Base-by-base conservation (phyloP, 2,888 invertebrate species). In the Cactoblastis cactorum region DNA sequence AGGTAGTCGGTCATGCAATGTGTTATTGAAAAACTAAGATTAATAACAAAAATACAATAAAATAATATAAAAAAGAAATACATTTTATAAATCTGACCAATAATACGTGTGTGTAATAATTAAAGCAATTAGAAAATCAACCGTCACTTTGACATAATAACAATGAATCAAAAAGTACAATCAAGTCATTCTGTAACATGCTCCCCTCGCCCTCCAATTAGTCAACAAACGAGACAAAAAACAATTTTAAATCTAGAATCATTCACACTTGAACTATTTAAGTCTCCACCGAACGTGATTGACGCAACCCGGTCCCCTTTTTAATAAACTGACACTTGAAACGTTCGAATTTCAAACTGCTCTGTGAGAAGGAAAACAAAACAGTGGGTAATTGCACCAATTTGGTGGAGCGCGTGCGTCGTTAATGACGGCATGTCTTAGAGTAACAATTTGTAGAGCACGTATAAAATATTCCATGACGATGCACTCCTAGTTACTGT, bases 361-460 rank as follows among this genome's bases (percentile, higher is more conserved):
- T 2, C 9, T 8, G 39, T 33, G 59, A 55, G 61, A 57, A 61
- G 56, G 56, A 61, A 68, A 72, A 73, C 77, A 80, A 81, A 80
- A 80, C 77, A 78, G 66, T 72, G 32, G 19, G 49, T 85, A 85
- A 85, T 84, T 85, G 82, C 74, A 73, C 71, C 82, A 83, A 85
- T 84, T 82, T 83, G 77, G 71, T 62, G 65, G 60, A 77, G 62
- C 60, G 65, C 65, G 56, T 63, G 3, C 9, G 74, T 75, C 76
- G 77, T 74, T 80, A 77, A 82, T 83, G 82, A 81, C 77, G 76
- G 77, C 81, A 76, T 75, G 76, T 74, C 72, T 75, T 37, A 37
- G 37, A 37, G 37, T 15, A 15, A 9, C 15, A 6, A 35, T 9
- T 15, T 37, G 1, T 37, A 37, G 15, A 37, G 37, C 15, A 11